Evolutionary conservation across 2,113 vertebrate species (phyloP), one percentile per base, ranked within the genome.

Genomic region (Paramormyrops kingsleyae): DNA sequence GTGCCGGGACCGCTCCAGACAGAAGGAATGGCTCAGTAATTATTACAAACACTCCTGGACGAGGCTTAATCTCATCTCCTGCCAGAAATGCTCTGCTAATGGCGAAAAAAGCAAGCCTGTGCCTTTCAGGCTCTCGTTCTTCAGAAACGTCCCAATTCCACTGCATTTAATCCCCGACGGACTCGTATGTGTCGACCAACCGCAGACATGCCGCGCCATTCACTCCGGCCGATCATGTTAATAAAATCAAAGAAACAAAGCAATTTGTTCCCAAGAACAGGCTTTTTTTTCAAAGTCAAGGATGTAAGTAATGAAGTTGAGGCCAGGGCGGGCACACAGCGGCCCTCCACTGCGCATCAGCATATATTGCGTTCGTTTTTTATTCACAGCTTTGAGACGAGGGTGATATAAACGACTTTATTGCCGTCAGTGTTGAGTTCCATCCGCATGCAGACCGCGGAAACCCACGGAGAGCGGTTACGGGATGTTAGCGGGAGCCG

Each of bases 181-280:
- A 85, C 83, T 85, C 44, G 24, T n/a, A 49, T 39, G 31, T 80
- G 83, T n/a, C 21, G 5, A 21, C 21, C 21, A 13, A 49, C 46
- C 24, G 46, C 46, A 46, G 42, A 49, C 24, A 15, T 39, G 21
- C 24, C 0, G 21, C 9, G 21, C 21, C n/a, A 85, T 85, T 27
- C 10, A 10, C 21, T 85, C 44, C 21, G 3, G 83, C 46, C 13
- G 21, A 85, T 85, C n/a, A 49, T 85, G 42, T 49, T 85, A 85
- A 85, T 85, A 85, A 85, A n/a, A 85, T 49, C 83, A 47, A 85
- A 85, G 47, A 49, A 85, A 85, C 12, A 2, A 85, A 85, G 46
- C 42, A 21, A 49, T 85, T 85, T 47, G 42, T 44, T 85, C 19
- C 24, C 19, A n/a, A 5, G 83, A 49, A 49, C 0, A 0, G 10